phyloP scores from a whole-genome alignment of 2,888 invertebrate species.

The Helleia helle region DNA sequence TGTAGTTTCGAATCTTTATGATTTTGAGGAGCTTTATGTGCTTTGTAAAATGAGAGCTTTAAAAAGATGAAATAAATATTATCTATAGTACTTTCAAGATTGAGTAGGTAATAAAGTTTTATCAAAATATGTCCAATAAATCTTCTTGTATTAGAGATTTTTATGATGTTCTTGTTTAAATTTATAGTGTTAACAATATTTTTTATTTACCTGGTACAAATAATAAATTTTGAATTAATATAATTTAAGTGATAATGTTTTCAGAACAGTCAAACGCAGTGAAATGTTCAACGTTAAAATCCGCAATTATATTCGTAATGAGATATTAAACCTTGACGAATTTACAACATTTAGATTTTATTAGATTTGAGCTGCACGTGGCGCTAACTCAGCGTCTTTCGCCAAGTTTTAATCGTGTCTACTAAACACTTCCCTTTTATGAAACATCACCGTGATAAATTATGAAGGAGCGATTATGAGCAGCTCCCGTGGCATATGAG shows the following conservation, averaged over 20 bases:
- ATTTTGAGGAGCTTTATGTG: no score
- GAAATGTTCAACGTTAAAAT: not conserved
- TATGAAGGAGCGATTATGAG: slow-evolving; percentile 27
- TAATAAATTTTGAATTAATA: no score
- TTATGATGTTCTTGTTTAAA: no score
- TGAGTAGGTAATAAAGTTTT: no score
- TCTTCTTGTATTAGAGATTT: no score
- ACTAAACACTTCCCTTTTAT: slow-evolving; percentile 9
- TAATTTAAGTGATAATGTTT: slow-evolving; percentile 1
- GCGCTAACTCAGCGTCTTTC: slow-evolving; percentile 4
- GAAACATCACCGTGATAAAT: slow-evolving; percentile 19
- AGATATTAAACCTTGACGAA: slow-evolving; percentile 8
- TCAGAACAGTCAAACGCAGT: not conserved
- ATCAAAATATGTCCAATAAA: no score
- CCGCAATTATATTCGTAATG: slow-evolving; percentile 2
- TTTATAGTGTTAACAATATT: no score
- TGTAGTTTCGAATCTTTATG: no score
- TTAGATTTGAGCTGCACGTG: slow-evolving; percentile 9
- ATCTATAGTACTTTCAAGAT: no score
- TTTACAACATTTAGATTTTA: slow-evolving; percentile 9
- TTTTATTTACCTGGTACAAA: no score
- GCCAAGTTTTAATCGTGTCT: slow-evolving; percentile 12
- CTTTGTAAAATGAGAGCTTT: no score
- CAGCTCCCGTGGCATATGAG: slow-evolving; percentile 32
- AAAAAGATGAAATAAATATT: no score